Percentiles rank a stretch among this genome's conserved stretches.
phyloP scores from a whole-genome alignment of 2,888 invertebrate species.

The Alsophila aescularia region DNA sequence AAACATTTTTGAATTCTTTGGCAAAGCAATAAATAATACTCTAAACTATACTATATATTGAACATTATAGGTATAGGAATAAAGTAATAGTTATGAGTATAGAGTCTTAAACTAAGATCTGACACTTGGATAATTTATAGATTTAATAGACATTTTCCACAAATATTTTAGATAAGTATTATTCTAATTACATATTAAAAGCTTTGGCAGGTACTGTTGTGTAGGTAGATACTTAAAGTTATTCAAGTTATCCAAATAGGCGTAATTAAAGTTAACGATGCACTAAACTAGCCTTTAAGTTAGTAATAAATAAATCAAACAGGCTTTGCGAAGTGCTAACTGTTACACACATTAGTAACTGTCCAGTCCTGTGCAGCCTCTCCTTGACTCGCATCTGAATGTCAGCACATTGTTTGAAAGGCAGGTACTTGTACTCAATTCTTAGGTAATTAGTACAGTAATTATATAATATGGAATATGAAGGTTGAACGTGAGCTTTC shows the following conservation, averaged over 20 bases:
- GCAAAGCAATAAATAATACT: too few species aligned
- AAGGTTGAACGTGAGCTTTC: neutral
- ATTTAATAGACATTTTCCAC: too few species aligned
- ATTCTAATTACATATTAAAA: too few species aligned
- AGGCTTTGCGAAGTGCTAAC: conserved; percentile 12
- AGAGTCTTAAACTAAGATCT: too few species aligned
- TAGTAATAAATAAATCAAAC: conserved; percentile 5
- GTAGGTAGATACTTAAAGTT: too few species aligned
- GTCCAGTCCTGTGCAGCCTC: conserved; percentile 1
- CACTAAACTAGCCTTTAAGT: neutral
- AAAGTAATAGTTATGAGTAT: too few species aligned
- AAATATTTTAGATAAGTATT: too few species aligned
- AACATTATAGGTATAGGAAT: too few species aligned
- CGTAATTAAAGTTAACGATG: neutral
- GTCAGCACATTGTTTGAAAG: conserved; percentile 19
- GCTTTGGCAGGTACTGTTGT: too few species aligned
- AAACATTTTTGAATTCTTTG: too few species aligned
- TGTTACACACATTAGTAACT: neutral
- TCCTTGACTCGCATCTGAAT: conserved; percentile 25
- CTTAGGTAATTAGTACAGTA: neutral
- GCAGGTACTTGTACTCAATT: neutral
- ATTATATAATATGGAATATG: neutral
- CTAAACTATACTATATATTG: too few species aligned
- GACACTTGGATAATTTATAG: too few species aligned
- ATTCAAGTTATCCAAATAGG: neutral